phyloP scores from a whole-genome alignment of 2,113 vertebrate species.

The Hucho hucho region DNA sequence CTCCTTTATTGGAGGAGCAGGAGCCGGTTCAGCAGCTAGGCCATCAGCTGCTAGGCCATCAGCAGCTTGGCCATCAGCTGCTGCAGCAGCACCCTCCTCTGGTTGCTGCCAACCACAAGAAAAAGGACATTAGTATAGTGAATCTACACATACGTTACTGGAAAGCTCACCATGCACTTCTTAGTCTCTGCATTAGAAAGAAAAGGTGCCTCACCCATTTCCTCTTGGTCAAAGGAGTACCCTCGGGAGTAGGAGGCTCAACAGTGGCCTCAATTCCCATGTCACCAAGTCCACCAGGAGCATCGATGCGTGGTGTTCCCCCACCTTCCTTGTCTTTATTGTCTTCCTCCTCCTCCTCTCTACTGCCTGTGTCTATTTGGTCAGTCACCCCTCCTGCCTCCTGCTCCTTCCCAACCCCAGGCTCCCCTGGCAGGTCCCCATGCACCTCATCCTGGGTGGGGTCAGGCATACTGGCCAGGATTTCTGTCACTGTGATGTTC shows the following conservation, averaged over 20 bases:
- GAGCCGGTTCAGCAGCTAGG: constrained; percentile 64
- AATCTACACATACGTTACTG: not conserved
- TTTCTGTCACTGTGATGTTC: constrained; percentile 85
- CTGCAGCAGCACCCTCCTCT: constrained; percentile 62
- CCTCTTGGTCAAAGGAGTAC: constrained; percentile 85
- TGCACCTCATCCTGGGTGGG: constrained; percentile 91
- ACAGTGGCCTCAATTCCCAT: constrained; percentile 83
- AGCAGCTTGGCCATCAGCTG: constrained; percentile 45
- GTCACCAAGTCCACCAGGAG: constrained; percentile 86
- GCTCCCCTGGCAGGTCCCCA: constrained; percentile 77
- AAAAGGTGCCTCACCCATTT: constrained; percentile 64
- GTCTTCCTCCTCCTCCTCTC: constrained; percentile 78
- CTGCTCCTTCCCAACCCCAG: constrained; percentile 71
- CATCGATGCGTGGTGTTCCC: constrained; percentile 75
- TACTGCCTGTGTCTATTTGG: constrained; percentile 70
- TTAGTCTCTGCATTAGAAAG: not conserved
- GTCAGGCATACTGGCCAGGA: constrained; percentile 92
- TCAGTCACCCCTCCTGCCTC: constrained; percentile 72
- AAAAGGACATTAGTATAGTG: not conserved
- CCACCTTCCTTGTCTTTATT: constrained; percentile 79
- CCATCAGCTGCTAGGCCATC: constrained; percentile 61
- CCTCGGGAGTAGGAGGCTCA: constrained; percentile 90
- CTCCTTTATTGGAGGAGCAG: constrained; percentile 55
- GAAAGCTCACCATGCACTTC: not conserved
- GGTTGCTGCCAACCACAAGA: constrained; percentile 44